Evolutionary conservation across 2,888 invertebrate genomes (phyloP).

Genomic region (Platycheirus rosarum): DNA sequence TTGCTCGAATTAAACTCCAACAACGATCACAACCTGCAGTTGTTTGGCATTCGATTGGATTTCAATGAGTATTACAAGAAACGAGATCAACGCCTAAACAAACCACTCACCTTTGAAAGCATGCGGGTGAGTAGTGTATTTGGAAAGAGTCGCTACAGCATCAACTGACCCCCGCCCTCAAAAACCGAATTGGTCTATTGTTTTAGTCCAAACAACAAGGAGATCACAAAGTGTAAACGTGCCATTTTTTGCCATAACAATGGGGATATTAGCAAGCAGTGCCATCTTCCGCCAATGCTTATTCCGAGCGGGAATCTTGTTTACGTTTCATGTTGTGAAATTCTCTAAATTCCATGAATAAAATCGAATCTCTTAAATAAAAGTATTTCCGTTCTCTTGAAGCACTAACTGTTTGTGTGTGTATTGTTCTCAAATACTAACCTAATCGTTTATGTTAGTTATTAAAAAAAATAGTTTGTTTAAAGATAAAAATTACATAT

Average conservation of each 20-base stretch:
- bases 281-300: constrained; percentile 72
- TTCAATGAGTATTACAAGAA: constrained; percentile 97
- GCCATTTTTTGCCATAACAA: constrained; percentile 67
- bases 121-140: constrained; percentile 85
- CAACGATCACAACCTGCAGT: constrained; percentile 92
- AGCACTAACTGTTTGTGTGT: constrained; percentile 54
- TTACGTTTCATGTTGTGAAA: constrained; percentile 76
- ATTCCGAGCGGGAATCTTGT: constrained; percentile 74
- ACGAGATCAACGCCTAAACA: constrained; percentile 89
- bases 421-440: constrained; percentile 37
- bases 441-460: constrained; percentile 27
- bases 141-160: constrained; percentile 75
- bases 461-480: constrained; percentile 19
- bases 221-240: constrained; percentile 59
- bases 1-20: constrained; percentile 92
- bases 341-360: constrained; percentile 74
- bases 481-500: constrained; percentile 32
- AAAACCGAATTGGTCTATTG: constrained; percentile 42
- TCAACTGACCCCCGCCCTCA: constrained; percentile 74
- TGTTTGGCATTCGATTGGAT: constrained; percentile 95
- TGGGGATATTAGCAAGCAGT: constrained; percentile 54
- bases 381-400: constrained; percentile 25
- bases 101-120: constrained; percentile 86
- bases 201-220: constrained; percentile 52
- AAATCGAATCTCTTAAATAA: constrained; percentile 42